These are phyloP conservation scores for Gymnoscopelus microlampas DNA, from an alignment of 2,797 vertebrate genomes.

Conservation along the genomic window DNA sequence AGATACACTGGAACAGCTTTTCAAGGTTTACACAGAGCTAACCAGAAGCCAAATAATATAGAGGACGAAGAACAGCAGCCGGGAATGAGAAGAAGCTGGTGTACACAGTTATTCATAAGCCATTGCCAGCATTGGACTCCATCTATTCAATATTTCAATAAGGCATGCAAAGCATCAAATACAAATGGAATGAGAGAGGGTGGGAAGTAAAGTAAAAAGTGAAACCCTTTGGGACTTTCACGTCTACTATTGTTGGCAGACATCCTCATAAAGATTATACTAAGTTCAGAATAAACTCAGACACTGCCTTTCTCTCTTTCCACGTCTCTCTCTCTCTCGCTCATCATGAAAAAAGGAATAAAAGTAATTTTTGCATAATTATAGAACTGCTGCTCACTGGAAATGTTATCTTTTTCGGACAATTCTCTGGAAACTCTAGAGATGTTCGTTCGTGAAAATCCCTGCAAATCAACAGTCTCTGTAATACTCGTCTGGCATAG, in stretches of 20 bases:
- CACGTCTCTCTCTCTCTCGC: no score
- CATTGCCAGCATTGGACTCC: conserved; percentile 73
- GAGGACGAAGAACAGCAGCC: conserved; percentile 40
- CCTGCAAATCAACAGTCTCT: no score
- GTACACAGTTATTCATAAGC: conserved; percentile 69
- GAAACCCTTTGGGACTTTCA: conserved; percentile 57
- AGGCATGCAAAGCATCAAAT: conserved; percentile 56
- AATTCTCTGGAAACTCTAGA: no score
- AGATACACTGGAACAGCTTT: conserved; percentile 48
- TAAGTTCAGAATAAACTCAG: conserved; percentile 33
- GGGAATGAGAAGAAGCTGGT: not conserved
- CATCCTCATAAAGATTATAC: conserved; percentile 39
- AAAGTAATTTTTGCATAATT: no score
- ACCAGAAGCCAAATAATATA: conserved; percentile 66
- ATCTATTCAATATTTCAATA: conserved; percentile 81
- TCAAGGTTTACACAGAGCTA: conserved; percentile 57
- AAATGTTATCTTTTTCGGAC: no score
- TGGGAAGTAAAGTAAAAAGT: conserved; percentile 28
- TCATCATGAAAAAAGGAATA: no score
- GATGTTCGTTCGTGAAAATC: no score
- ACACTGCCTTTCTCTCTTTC: conserved; percentile 18
- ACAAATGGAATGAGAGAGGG: conserved; percentile 45
- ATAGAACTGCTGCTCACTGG: no score
- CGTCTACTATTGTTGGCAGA: conserved; percentile 48
- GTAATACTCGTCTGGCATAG: no score